Base-by-base conservation (phyloP, 1,140 invertebrate species). In the Zelostemma sp. region DNA sequence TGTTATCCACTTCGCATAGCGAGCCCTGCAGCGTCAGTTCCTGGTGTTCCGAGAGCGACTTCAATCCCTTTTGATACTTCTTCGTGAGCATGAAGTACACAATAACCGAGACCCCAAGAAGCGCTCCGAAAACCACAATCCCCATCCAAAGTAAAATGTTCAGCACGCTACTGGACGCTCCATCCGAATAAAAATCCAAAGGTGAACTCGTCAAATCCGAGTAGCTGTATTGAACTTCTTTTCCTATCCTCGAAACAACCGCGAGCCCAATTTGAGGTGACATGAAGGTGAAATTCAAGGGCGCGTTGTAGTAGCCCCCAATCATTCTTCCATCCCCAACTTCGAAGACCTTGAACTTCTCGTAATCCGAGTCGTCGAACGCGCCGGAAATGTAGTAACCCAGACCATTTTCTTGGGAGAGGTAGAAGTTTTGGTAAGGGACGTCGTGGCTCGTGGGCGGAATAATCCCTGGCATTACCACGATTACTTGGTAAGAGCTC, bases 371-470 rank as follows among this genome's bases (percentile, higher is more conserved):
- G 11, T 86, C 87, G 43, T 88, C 86, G 54, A 96, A 85, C 80
- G 94, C 91, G 1, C 91, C 95, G 14, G 94, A 89, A 21, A 95
- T 90, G 71, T 96, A 96, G 78, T 93, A 95, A 11, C 89, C 88
- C 3, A 91, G 74, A 9, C 88, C 90, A 66, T 88, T 87, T 64
- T 84, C 85, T 50, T 79, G 80, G 1, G 90, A 89, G 75, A 88
- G 86, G 72, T 87, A 73, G 79, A 89, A 92, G 72, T 89, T 70
- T 3, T 67, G 50, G 18, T 79, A 83, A 1, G 61, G 51, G 33
- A 77, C 45, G 3, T 79, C 48, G 0, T 63, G 31, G 12, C 64
- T 65, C 4, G 16, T 60, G 0, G 83, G 83, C 8, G 82, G 77
- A 38, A 83, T 76, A 35, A 74, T 67, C 12, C 75, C 77, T 38